Evolutionary conservation across 2,113 vertebrate genomes (phyloP).

Genomic region (Microcebus jonahi): DNA sequence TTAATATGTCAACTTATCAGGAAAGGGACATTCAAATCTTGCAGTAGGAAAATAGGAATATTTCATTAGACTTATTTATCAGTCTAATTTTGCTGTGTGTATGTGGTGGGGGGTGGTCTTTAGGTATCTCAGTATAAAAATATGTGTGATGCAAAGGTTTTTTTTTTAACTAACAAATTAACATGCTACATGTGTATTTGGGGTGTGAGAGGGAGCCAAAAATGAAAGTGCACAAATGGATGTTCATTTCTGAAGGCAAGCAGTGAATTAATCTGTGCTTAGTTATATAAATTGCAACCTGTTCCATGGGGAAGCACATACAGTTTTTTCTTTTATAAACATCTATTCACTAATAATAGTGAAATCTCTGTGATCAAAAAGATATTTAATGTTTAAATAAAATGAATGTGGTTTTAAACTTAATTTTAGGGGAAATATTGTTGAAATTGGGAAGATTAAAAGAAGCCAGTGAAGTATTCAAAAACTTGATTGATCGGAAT

Average conservation of each 20-base stretch:
- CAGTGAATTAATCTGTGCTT: not conserved
- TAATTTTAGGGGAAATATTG: constrained; percentile 87
- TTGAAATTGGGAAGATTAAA: constrained; percentile 87
- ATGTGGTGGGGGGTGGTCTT: not conserved
- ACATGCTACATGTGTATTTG: not conserved
- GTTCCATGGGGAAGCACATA: not conserved
- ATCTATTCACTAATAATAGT: not conserved
- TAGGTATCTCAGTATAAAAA: not conserved
- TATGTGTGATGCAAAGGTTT: not conserved
- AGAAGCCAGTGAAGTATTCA: constrained; percentile 87
- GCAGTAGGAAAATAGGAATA: not conserved
- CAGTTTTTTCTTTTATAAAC: not conserved
- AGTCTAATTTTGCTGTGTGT: not conserved
- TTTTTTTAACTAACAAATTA: constrained; percentile 32
- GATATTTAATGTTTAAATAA: constrained; percentile 54
- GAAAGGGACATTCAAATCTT: constrained; percentile 34
- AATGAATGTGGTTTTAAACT: constrained; percentile 66
- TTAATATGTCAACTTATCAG: not conserved
- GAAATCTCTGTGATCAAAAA: constrained; percentile 38
- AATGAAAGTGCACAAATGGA: constrained; percentile 36
- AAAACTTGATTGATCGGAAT: constrained; percentile 86
- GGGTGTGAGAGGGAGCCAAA: not conserved
- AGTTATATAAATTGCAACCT: constrained; percentile 16
- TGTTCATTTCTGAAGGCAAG: constrained; percentile 48
- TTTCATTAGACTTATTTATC: constrained; percentile 34